Percentiles rank a stretch among this genome's conserved stretches.
Conservation (phyloP, 64 coral and sea anemone species). For the Montipora foliosa region DNA sequence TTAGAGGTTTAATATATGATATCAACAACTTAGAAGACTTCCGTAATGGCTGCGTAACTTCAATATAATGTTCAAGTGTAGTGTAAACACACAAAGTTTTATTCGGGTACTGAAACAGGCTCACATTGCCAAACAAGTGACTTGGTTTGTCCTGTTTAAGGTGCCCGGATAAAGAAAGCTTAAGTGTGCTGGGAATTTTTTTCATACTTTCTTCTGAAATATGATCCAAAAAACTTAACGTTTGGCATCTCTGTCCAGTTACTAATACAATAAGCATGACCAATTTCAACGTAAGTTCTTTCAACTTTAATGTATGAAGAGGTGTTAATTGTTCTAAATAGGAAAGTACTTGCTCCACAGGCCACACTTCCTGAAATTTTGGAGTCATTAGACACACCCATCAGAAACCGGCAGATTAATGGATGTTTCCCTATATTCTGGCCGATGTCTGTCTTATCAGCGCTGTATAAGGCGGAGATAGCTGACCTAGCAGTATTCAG, state of each 20-base stretch:
- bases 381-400: not conserved
- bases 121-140: conserved; percentile 14
- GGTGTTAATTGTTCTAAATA: conserved; percentile 23
- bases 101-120: not conserved
- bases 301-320: conserved; percentile 22
- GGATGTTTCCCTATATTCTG: too few species aligned
- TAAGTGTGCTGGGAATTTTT: not conserved
- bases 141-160: conserved; percentile 27
- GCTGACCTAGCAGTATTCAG: too few species aligned
- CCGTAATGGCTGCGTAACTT: too few species aligned
- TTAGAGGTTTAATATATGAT: too few species aligned
- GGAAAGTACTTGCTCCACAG: conserved; percentile 4
- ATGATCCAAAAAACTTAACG: conserved; percentile 8
- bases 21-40: too few species aligned
- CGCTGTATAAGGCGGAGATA: too few species aligned
- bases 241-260: too few species aligned
- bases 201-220: conserved; percentile 3
- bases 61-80: too few species aligned
- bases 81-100: too few species aligned
- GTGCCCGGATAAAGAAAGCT: not conserved
- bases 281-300: not conserved
- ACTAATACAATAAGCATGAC: too few species aligned
- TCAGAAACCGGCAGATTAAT: conserved; percentile 16
- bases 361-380: conserved; percentile 36
- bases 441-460: too few species aligned